Conservation (phyloP, 23 tunicate genomes). For the Pegea sp. region DNA sequence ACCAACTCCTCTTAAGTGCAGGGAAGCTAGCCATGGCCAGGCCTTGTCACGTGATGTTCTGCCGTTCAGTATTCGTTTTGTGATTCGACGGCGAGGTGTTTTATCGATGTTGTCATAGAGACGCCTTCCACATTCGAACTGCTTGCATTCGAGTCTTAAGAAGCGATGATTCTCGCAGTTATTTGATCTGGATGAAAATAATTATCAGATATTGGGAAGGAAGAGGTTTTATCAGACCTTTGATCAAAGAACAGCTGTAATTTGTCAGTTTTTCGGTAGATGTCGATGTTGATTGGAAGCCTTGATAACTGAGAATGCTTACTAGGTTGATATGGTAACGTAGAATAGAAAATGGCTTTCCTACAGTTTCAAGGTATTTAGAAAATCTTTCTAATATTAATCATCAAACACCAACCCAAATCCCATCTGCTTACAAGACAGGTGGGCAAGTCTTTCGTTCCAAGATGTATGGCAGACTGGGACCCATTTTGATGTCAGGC, state of each 20-base stretch:
- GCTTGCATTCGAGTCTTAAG: constrained; percentile 28
- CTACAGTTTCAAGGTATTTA: too few species aligned
- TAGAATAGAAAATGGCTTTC: too few species aligned
- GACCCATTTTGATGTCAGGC: constrained; percentile 11
- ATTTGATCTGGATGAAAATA: not conserved
- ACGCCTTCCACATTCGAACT: constrained; percentile 21
- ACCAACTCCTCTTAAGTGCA: constrained; percentile 31
- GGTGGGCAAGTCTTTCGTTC: constrained; percentile 16
- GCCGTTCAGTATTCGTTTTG: constrained; percentile 33
- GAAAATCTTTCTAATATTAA: not conserved
- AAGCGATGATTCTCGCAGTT: constrained; percentile 6
- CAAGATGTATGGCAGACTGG: constrained; percentile 54
- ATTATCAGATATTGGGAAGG: not conserved
- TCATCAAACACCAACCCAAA: constrained; percentile 7
- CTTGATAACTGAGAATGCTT: too few species aligned
- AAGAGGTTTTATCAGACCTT: constrained; percentile 1
- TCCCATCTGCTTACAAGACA: constrained; percentile 54
- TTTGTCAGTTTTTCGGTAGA: too few species aligned
- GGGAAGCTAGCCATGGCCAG: constrained; percentile 75
- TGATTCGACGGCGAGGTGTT: too few species aligned
- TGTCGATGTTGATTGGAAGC: too few species aligned
- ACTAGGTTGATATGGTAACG: too few species aligned
- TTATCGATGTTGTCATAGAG: constrained; percentile 7
- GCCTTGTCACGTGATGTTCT: constrained; percentile 32
- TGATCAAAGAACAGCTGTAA: too few species aligned